These are phyloP conservation scores for Chloroceryle inda DNA, from an alignment of 2,797 vertebrate species.

Conservation along the genomic window DNA sequence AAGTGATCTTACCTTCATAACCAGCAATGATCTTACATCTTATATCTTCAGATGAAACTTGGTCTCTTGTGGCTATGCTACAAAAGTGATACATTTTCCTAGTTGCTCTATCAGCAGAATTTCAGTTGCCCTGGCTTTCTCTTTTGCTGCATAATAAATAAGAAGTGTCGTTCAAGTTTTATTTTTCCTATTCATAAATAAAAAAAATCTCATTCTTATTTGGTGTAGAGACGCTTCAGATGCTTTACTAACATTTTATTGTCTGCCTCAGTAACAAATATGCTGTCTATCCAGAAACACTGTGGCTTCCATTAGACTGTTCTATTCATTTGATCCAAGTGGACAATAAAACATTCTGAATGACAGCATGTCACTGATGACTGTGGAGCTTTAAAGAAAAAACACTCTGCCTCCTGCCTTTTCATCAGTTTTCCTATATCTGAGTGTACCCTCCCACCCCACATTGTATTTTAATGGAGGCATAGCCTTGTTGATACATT, in stretches of 20 bases:
- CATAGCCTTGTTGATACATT: background rate
- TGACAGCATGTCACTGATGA: constrained; percentile 19
- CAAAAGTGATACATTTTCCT: constrained; percentile 3
- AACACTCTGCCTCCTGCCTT: background rate
- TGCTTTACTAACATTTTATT: constrained; percentile 32
- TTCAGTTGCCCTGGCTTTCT: background rate
- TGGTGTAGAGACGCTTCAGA: background rate
- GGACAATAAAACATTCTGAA: constrained; percentile 45
- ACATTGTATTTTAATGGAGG: background rate
- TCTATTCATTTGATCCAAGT: constrained; percentile 32
- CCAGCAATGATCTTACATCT: background rate
- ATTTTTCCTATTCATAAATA: constrained; percentile 26
- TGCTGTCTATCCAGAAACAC: background rate
- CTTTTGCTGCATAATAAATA: constrained; percentile 27
- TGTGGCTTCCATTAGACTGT: constrained; percentile 13
- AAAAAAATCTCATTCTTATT: constrained; percentile 26
- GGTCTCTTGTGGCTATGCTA: background rate
- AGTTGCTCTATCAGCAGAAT: background rate
- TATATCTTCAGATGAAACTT: background rate
- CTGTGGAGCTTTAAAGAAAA: constrained; percentile 15
- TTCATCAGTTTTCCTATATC: background rate
- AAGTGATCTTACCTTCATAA: background rate
- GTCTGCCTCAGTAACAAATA: constrained; percentile 31
- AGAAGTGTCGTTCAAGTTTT: background rate
- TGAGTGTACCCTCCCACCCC: background rate